Percentiles rank a stretch among this genome's conserved stretches.
Evolutionary conservation across 2,797 vertebrate genomes (phyloP).

Genomic region (Passerculus sandwichensis): DNA sequence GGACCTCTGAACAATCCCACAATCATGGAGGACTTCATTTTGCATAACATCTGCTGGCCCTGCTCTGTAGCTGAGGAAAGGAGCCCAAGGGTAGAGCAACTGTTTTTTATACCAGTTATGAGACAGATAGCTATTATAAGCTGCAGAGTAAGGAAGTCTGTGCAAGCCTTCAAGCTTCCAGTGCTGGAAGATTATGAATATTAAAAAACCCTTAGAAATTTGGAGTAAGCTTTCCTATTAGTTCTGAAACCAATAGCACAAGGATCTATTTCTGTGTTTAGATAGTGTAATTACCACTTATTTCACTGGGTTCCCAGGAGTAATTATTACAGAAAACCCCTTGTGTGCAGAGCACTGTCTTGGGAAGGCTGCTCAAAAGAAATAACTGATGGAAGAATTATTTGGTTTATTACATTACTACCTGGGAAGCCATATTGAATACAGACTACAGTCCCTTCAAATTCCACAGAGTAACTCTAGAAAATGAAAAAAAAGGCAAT

Average conservation of each 20-base stretch:
- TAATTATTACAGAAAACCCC: conserved; percentile 57
- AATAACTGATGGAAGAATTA: neutral
- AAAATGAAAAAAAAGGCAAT: neutral
- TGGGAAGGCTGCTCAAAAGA: conserved; percentile 1
- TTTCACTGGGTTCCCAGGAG: neutral
- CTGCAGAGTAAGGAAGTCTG: neutral
- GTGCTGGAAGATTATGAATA: conserved; percentile 2
- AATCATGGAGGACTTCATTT: neutral
- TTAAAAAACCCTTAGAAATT: neutral
- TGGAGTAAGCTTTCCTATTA: neutral
- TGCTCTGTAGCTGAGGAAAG: neutral
- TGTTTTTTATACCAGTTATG: neutral
- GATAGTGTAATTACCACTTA: conserved; percentile 51
- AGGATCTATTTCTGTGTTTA: conserved; percentile 36
- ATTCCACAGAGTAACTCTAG: neutral
- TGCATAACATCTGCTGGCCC: conserved; percentile 11
- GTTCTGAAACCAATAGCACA: neutral
- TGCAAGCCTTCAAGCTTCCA: neutral
- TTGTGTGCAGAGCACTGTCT: neutral
- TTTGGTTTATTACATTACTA: conserved; percentile 3
- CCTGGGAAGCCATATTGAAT: neutral
- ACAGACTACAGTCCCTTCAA: neutral
- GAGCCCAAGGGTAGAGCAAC: neutral
- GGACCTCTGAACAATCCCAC: neutral
- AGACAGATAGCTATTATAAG: neutral